phyloP scores from a whole-genome alignment of 92 coral and sea anemone species.

The Hydrozoanthus gracilis region DNA sequence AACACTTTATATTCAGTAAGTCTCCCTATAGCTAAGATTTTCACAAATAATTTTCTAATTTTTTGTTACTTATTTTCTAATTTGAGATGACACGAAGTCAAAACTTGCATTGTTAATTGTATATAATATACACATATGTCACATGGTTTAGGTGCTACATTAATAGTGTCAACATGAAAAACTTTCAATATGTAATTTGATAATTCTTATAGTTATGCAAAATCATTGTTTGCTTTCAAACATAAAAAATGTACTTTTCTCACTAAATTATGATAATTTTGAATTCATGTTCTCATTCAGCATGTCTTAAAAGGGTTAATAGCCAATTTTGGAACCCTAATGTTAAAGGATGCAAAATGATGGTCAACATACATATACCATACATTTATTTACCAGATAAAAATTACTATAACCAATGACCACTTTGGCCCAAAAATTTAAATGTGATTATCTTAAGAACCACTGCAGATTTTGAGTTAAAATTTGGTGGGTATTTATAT shows the following conservation, averaged over 20 bases:
- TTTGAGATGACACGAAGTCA: slow-evolving; percentile 50
- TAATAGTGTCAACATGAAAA: slow-evolving; percentile 51
- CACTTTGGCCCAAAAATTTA: slow-evolving; percentile 1
- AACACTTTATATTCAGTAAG: slow-evolving; percentile 4
- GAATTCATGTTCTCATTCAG: slow-evolving; percentile 47
- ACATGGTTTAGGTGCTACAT: slow-evolving; percentile 41
- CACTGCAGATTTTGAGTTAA: slow-evolving; percentile 45
- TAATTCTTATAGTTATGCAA: slow-evolving; percentile 5
- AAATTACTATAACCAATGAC: slow-evolving; percentile 34
- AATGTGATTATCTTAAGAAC: slow-evolving; percentile 49
- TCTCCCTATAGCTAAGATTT: not conserved
- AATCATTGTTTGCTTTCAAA: slow-evolving; percentile 4
- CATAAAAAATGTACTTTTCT: slow-evolving; percentile 36
- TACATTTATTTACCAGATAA: slow-evolving; percentile 39
- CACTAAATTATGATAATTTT: slow-evolving; percentile 44
- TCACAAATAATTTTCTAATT: slow-evolving; percentile 31
- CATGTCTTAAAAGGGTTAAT: slow-evolving; percentile 45
- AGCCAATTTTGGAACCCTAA: slow-evolving; percentile 37
- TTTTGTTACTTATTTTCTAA: slow-evolving; percentile 40
- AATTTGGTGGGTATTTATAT: slow-evolving; percentile 55
- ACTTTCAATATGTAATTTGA: slow-evolving; percentile 35
- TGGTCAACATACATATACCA: slow-evolving; percentile 14
- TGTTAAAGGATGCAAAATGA: slow-evolving; percentile 33
- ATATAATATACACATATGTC: slow-evolving; percentile 45
- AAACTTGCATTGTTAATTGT: slow-evolving; percentile 51